phyloP scores from a whole-genome alignment of 2,113 vertebrate genomes.

The Gasterosteus nipponicus region DNA sequence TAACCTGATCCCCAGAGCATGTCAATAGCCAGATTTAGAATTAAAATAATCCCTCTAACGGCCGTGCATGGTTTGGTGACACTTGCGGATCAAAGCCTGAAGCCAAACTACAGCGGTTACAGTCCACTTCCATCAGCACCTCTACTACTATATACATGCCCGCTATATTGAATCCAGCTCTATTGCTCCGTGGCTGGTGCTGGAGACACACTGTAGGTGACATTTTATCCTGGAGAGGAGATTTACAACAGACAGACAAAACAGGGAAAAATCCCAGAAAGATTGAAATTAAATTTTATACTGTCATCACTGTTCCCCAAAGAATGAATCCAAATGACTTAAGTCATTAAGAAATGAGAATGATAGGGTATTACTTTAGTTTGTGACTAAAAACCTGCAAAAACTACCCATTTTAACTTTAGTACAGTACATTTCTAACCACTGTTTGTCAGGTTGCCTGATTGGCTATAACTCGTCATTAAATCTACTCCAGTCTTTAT shows the following conservation, averaged over 20 bases:
- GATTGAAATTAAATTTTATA: background rate
- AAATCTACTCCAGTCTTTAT: conserved; percentile 23
- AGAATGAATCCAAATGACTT: background rate
- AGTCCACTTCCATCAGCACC: background rate
- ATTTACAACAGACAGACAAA: background rate
- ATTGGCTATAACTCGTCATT: conserved; percentile 22
- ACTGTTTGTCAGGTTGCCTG: background rate
- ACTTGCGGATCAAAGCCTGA: background rate
- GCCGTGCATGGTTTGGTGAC: background rate
- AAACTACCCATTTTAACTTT: background rate
- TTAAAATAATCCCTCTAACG: background rate
- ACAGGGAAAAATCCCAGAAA: no score
- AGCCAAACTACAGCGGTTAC: background rate
- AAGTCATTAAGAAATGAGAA: no score
- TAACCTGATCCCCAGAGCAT: no score
- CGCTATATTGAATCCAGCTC: background rate
- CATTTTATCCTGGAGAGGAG: background rate
- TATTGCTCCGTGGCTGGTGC: no score
- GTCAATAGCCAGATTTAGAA: no score
- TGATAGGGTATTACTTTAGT: background rate
- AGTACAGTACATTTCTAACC: background rate
- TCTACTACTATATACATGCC: background rate
- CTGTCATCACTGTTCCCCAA: background rate
- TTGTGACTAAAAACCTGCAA: conserved; percentile 1
- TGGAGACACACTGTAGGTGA: background rate